Evolutionary conservation across 2,113 vertebrate species (phyloP), one percentile per base, ranked within the genome.

Genomic region (Rhipidura dahli): DNA sequence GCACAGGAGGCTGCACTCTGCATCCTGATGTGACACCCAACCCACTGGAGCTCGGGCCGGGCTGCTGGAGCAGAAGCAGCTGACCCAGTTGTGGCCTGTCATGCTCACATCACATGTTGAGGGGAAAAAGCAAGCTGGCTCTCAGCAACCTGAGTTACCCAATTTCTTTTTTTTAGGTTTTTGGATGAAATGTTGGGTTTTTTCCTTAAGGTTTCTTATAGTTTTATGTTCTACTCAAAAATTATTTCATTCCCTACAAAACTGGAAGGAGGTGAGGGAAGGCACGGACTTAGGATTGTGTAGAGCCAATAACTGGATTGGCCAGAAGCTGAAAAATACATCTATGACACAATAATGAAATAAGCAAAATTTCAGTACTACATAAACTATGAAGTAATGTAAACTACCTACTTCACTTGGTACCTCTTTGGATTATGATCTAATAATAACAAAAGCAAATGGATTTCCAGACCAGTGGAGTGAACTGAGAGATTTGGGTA

Each of bases 261-360:
- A 40, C 30, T 35, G 14, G 6, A 59, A 20, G 3, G 10, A 6
- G 3, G 2, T 50, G 2, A 14, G 5, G 10, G 11, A 1, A 8
- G 26, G 7, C 28, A 77, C 20, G 33, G 5, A 18, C 5, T 45
- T 23, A 35, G 4, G 5, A 12, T 64, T 14, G 2, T 65, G 19
- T 40, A 33, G 78, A 83, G 40, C 18, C 16, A 80, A 14, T 53
- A 60, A 64, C 6, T 80, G 26, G 51, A 17, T 68, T 33, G 11
- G 13, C 24, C 68, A 84, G 64, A 57, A 66, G 39, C 27, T 61
- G 40, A 50, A 78, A 81, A 92, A 33, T 35, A n/a, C 10, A 77
- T 5, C n/a, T 44, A 3, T 27, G n/a, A 42, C 7, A 7, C 15
- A 56, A 19, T 28, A 60, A 30, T 33, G 15, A 59, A 77, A 39